Evolutionary conservation across 2,797 vertebrate genomes (phyloP).

Genomic region (Galagoides demidoff): DNA sequence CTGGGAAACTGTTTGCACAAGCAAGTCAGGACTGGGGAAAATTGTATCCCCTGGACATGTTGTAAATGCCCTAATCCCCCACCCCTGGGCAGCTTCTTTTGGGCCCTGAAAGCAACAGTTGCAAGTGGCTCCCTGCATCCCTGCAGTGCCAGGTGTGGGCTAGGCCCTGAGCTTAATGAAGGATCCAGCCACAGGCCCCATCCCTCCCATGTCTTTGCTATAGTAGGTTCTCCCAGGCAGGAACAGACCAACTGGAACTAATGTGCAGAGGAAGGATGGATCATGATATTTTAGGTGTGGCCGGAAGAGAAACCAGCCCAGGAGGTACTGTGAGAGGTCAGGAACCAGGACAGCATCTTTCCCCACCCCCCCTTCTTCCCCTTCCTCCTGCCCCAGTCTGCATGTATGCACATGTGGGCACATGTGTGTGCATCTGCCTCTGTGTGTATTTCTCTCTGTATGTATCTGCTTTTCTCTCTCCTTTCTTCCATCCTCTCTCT

Average conservation of each 20-base stretch:
- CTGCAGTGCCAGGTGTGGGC: neutral
- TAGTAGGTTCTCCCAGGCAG: neutral
- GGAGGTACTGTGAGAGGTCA: neutral
- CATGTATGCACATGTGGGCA: neutral
- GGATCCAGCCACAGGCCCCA: neutral
- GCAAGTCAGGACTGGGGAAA: neutral
- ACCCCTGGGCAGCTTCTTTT: neutral
- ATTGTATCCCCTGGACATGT: too few relatives aligned
- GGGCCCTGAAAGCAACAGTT: neutral
- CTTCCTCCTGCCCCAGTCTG: neutral
- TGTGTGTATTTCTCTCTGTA: neutral
- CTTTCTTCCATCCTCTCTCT: neutral
- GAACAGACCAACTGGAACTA: neutral
- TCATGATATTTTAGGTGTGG: too few relatives aligned
- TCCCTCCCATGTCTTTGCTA: neutral
- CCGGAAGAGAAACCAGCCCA: neutral
- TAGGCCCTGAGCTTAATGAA: too few relatives aligned
- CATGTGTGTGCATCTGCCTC: neutral
- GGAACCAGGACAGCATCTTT: neutral
- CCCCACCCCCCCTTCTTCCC: too few relatives aligned
- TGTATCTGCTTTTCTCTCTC: neutral
- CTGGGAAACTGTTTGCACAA: neutral
- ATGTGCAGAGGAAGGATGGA: neutral
- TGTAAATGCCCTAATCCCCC: neutral
- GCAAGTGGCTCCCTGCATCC: too few relatives aligned